Base-by-base conservation (phyloP, 2,113 vertebrate genomes). In the Ploceus nigricollis region DNA sequence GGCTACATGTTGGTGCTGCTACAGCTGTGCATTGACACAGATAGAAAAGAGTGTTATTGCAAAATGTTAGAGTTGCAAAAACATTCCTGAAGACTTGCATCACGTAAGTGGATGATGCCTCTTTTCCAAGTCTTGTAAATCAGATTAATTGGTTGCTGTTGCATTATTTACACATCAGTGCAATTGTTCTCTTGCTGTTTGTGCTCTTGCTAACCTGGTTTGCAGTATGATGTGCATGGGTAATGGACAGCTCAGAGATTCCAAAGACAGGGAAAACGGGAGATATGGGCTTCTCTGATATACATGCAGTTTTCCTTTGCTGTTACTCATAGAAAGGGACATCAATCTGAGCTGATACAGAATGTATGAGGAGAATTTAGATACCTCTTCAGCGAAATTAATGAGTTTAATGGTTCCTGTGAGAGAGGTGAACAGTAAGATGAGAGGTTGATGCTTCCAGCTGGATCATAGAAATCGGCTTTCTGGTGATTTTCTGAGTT, bases 21-120 rank as follows among this genome's bases (percentile, higher is more conserved):
- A 8, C 25, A 69, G 66, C 72, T 89, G 90, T 64, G 37, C 47
- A 44, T 53, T 93, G 83, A 61, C 82, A 87, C 77, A 76, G 76
- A 33, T 56, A 89, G 72, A 71, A 88, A 73, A 30, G 11, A 17
- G 45, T 53, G 45, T 82, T 86, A 47, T 90, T 96, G 93, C 94
- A 94, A 94, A 93, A 93, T 19, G 15, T 33, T 89, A 4, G 22
- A 77, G 44, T 80, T 95, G 82, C 50, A 87, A 48, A 95, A 91
- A 50, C 91, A 83, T 87, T 92, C 89, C 70, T 82, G 61, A 65
- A 61, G 77, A 15, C 73, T 92, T 96, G 51, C 44, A 71, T 96
- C 89, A 85, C 0, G 0, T 72, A 87, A 76, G 70, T 56, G 53
- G 69, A 45, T 91, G 95, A 42, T 82, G 44, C 48, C 13, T 71